Base-by-base conservation (phyloP, 2,797 vertebrate species). In the Cynodonichthys magdalenae region DNA sequence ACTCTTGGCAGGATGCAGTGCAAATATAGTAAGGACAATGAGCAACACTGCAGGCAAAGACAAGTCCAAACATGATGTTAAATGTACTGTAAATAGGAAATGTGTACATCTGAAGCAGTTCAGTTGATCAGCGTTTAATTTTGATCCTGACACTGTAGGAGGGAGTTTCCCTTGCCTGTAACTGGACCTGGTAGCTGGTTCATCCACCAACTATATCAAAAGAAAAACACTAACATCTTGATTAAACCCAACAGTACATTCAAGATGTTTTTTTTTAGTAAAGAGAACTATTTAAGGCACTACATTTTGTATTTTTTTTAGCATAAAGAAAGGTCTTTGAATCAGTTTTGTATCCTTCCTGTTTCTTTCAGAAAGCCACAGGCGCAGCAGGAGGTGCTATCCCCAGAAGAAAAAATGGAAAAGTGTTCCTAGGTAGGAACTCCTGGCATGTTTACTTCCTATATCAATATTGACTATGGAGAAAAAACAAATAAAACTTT, bases 311-410 rank as follows among this genome's bases (percentile, higher is more conserved):
- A 24, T 34, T 74, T 69, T 74, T 69, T 62, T 39, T 46, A 71
- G 12, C 1, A 11, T 52, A 39, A 51, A 53, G 3, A 49, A 6
- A 2, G 0, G 6, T 61, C 15, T 70, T 72, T 71, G 24, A 75
- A 75, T 52, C 15, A 0, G 5, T 53, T 63, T 59, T 59, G 57
- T 55, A 15, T 20, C 6, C 52, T 70, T 59, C 47, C 14, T 81
- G 77, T 91, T 90, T 87, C 80, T 90, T 90, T 66, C 94, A 99
- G 98, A 99, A 97, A 92, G 88, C 95, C 91, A 96, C 95, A 88
- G 97, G 97, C 77, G 97, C 96, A 60, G 95, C 97, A 80, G 97
- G 94, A 85, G 97, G 97, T 50, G 95, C 95, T 79, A 90, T 96
- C 81, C 95, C 95, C 75, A 95, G 95, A 91, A 91, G 95, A 80